phyloP scores from a whole-genome alignment of 2,113 vertebrate species.

The Gymnogyps californianus region DNA sequence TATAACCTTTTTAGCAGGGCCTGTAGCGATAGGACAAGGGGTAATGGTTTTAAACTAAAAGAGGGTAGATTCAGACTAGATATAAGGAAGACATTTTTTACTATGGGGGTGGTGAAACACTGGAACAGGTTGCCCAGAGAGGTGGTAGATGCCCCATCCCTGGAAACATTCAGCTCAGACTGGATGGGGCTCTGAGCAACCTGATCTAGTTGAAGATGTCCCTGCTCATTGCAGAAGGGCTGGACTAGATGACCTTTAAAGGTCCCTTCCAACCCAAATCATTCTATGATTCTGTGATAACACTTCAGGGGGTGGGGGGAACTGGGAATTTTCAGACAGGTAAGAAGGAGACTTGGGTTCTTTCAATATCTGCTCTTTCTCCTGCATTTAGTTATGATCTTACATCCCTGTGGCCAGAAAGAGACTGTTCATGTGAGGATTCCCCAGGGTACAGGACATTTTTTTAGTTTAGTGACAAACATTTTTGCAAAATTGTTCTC shows the following conservation, averaged over 20 bases:
- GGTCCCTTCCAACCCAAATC: background rate
- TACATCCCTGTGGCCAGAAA: background rate
- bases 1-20: background rate
- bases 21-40: background rate
- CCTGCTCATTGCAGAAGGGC: background rate
- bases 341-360: background rate
- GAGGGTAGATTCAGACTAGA: background rate
- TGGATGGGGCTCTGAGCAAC: background rate
- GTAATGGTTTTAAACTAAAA: background rate
- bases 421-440: background rate
- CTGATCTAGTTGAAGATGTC: background rate
- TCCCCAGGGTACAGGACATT: background rate
- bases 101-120: rapidly evolving
- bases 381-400: conserved; percentile 10
- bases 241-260: background rate
- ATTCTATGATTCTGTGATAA: background rate
- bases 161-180: background rate
- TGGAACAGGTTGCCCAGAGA: background rate
- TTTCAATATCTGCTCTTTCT: background rate
- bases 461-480: background rate
- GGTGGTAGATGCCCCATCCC: background rate
- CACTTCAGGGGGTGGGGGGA: background rate
- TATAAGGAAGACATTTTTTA: background rate
- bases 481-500: background rate
- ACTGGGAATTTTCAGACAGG: background rate